A percentile compares a stretch with the other conserved stretches of the same genome.
Conservation (phyloP, 2,888 invertebrate genomes). For the Drosophila anomalata region DNA sequence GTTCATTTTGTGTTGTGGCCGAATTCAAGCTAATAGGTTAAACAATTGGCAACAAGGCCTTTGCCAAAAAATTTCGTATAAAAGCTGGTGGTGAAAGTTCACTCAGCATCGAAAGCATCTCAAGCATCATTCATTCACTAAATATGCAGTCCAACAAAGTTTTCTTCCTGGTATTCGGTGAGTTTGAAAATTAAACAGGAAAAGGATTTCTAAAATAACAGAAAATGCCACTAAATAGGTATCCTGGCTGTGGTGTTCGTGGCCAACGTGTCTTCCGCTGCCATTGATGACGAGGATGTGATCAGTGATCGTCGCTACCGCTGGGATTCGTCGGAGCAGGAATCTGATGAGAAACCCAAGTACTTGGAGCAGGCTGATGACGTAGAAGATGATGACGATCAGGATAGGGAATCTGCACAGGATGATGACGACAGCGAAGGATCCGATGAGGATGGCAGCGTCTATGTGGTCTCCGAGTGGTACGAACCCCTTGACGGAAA, state of each 20-base stretch:
- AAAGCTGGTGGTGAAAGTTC: constrained; percentile 35
- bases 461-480: neutral
- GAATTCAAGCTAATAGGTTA: constrained; percentile 11
- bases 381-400: constrained; percentile 4
- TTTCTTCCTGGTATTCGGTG: constrained; percentile 60
- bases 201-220: neutral
- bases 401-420: neutral
- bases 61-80: constrained; percentile 48
- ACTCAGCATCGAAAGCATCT: constrained; percentile 41
- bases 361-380: neutral
- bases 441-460: neutral
- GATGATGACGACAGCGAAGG: constrained; percentile 8
- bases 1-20: constrained; percentile 7
- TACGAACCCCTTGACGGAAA: neutral
- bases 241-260: constrained; percentile 60
- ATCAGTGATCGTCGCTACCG: constrained; percentile 71
- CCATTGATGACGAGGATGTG: constrained; percentile 17
- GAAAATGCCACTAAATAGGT: constrained; percentile 29
- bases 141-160: constrained; percentile 62
- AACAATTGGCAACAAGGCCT: constrained; percentile 18
- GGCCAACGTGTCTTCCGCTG: constrained; percentile 8
- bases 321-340: constrained; percentile 50
- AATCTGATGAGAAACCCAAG: constrained; percentile 3
- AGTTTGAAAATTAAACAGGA: constrained; percentile 12
- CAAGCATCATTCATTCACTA: constrained; percentile 25